Conservation (phyloP, 1,140 invertebrate species). For the Lepidostoma basale region DNA sequence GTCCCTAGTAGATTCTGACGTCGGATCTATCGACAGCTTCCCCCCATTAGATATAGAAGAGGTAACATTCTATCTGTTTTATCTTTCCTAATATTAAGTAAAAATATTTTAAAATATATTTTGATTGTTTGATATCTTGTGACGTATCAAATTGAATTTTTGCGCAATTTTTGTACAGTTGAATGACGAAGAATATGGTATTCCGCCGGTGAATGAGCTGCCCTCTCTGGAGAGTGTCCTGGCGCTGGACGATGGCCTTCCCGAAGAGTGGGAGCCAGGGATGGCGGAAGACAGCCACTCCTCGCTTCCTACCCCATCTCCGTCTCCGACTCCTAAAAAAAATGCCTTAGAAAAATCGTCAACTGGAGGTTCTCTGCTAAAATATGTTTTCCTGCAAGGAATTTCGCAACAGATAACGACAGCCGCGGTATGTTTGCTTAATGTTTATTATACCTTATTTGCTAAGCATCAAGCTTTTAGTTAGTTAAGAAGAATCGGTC, state of each 20-base stretch:
- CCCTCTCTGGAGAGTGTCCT: conserved; percentile 87
- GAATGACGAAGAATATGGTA: conserved; percentile 83
- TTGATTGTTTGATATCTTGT: not conserved
- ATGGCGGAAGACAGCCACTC: not conserved
- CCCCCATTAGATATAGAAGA: conserved; percentile 71
- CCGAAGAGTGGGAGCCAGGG: conserved; percentile 58
- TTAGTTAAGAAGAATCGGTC: not conserved
- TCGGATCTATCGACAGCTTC: conserved; percentile 70
- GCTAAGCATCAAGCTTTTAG: not conserved
- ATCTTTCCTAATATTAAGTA: not conserved
- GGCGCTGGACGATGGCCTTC: conserved; percentile 72
- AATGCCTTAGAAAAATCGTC: conserved; percentile 50
- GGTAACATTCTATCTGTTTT: conserved; percentile 52
- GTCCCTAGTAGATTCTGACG: conserved; percentile 67
- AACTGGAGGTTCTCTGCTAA: conserved; percentile 72
- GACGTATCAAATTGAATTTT: not conserved
- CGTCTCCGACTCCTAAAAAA: conserved; percentile 59
- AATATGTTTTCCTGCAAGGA: conserved; percentile 82
- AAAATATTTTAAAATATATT: not conserved
- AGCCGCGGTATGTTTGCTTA: conserved; percentile 68
- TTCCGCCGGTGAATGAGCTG: conserved; percentile 75
- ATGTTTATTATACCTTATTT: not conserved
- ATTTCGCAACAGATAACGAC: conserved; percentile 85
- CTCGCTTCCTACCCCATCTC: conserved; percentile 39
- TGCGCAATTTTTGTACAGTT: no score